Conservation (phyloP, 2,113 vertebrate species). For the Laticauda laticaudata region DNA sequence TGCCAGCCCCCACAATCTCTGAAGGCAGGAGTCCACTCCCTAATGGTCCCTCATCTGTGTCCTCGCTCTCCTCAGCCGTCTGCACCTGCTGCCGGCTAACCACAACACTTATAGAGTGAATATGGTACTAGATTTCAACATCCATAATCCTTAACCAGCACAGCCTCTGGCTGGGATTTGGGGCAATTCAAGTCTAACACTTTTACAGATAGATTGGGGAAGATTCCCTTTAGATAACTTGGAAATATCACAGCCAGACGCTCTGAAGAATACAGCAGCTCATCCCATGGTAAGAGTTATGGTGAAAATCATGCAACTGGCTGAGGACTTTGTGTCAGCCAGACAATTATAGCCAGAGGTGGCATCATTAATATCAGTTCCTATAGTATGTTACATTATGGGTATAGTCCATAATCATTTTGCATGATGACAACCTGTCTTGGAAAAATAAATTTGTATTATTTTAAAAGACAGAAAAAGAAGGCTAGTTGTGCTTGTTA, state of each 20-base stretch:
- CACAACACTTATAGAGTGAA: no score
- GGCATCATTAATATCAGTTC: background rate
- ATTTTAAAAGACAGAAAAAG: background rate
- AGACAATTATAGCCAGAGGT: background rate
- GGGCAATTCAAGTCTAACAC: background rate
- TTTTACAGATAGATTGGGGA: background rate
- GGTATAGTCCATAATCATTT: background rate
- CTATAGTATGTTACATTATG: background rate
- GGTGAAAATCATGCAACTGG: background rate
- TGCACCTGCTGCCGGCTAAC: no score
- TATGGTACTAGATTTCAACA: background rate
- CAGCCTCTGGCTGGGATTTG: background rate
- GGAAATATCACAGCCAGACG: background rate
- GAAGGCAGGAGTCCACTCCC: no score
- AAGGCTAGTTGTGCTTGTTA: rapidly evolving
- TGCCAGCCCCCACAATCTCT: no score
- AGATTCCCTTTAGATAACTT: background rate
- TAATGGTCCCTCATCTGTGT: no score
- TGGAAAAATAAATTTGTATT: background rate
- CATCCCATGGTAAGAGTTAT: background rate
- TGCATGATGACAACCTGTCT: background rate
- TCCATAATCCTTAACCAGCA: background rate
- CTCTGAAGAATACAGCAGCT: background rate
- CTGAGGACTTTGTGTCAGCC: background rate
- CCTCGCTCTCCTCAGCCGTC: no score